Conservation (phyloP, 2,113 vertebrate genomes). For the Trichechus manatus region DNA sequence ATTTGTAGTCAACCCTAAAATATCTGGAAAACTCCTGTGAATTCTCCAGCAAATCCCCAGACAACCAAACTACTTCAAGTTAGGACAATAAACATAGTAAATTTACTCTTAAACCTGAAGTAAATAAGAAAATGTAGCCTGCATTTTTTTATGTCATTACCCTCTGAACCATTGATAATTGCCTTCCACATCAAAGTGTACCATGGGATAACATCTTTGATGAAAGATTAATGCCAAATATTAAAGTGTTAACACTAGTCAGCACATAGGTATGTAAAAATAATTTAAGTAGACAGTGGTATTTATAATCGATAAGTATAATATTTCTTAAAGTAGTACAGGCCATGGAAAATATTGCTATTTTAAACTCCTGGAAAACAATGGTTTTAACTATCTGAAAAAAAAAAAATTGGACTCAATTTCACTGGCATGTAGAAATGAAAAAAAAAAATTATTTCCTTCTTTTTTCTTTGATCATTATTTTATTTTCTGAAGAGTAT, state of each 20-base stretch:
- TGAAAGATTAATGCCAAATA: not conserved
- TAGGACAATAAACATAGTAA: conserved; percentile 20
- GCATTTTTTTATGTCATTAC: not conserved
- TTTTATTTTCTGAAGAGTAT: conserved; percentile 54
- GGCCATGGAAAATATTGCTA: conserved; percentile 8
- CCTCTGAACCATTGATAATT: not conserved
- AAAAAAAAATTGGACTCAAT: not conserved
- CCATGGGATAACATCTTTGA: not conserved
- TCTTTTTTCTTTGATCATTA: not conserved
- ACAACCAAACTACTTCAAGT: conserved; percentile 25
- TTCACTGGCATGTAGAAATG: not conserved
- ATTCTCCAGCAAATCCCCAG: conserved; percentile 9
- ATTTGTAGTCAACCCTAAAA: conserved; percentile 44
- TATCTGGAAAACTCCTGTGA: conserved; percentile 43
- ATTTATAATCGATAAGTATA: conserved; percentile 11
- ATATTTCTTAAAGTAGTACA: conserved; percentile 20
- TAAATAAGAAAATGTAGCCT: conserved; percentile 18
- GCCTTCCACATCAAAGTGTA: not conserved
- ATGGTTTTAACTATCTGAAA: not conserved
- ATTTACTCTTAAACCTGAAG: conserved; percentile 48
- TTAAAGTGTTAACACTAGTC: not conserved
- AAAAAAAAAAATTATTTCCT: not conserved
- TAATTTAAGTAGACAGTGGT: not conserved
- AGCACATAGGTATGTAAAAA: not conserved
- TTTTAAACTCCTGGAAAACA: conserved; percentile 53